Base-by-base conservation (phyloP, 2,888 invertebrate species). In the Aleiodes leptofemur region DNA sequence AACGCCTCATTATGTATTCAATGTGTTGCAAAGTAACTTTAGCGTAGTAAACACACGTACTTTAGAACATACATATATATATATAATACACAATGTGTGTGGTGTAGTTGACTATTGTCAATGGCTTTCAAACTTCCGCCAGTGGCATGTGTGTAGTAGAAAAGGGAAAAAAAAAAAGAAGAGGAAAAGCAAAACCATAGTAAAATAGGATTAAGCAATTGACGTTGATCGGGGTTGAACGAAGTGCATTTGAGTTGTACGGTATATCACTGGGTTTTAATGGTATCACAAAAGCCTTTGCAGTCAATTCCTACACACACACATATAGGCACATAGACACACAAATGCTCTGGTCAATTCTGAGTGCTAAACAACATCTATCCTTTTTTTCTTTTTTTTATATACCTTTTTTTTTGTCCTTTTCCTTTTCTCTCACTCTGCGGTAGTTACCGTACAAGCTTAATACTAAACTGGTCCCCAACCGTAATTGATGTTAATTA, bases 401-500 rank as follows among this genome's bases (percentile, higher is more conserved):
- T 23, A 23, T 23, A 23, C 23, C 23, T 59, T 68, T 70, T 70
- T 64, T 71, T 16, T 31, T 68, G 53, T n/a, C 53, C 48, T 61
- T 56, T 53, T 57, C 55, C 43, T 11, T 50, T 34, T 53, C 72
- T 73, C 68, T 29, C 59, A 51, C 64, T 56, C 56, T 55, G 74
- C 55, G 64, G 76, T 69, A 76, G 75, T 74, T 68, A 74, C 69
- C 23, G 55, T 61, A 70, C 73, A 74, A 72, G 61, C 53, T 61
- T 73, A 75, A 77, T 72, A 78, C 71, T 72, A 70, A 64, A 64
- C 43, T 64, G 64, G 64, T 69, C 74, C 69, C 74, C 56, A 70
- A 43, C 66, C 59, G 79, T 83, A 85, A 85, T 85, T 83, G 82
- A 85, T 83, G 82, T 82, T 84, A 85, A 86, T 85, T 86, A 83